phyloP scores from a whole-genome alignment of 23 tunicate species.

The Styela plicata region DNA sequence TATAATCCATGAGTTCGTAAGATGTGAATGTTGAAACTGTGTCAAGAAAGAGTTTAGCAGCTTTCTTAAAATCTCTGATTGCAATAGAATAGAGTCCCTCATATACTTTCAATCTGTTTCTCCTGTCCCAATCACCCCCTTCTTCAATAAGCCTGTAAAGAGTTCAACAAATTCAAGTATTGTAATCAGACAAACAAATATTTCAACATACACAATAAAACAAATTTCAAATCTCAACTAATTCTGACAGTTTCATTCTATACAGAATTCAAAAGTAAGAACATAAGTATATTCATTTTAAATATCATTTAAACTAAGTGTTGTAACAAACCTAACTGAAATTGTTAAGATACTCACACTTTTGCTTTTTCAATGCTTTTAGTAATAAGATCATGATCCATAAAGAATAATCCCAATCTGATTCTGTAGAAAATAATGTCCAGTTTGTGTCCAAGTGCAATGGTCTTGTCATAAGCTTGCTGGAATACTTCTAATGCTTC shows the following conservation, averaged over 20 bases:
- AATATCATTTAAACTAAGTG: too few relatives aligned
- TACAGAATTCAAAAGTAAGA: too few relatives aligned
- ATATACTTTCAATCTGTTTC: constrained; percentile 93
- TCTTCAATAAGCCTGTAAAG: constrained; percentile 68
- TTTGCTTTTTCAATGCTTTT: constrained; percentile 80
- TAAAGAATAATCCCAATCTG: constrained; percentile 87
- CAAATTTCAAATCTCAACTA: too few relatives aligned
- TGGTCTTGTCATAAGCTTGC: constrained; percentile 79
- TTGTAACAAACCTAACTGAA: too few relatives aligned
- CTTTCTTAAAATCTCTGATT: constrained; percentile 82
- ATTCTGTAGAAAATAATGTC: constrained; percentile 88
- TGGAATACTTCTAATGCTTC: constrained; percentile 46
- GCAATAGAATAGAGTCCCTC: constrained; percentile 86
- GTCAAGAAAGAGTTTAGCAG: constrained; percentile 78
- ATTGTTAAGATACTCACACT: too few relatives aligned
- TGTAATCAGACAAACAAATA: neutral
- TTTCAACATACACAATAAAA: too few relatives aligned
- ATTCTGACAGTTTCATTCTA: too few relatives aligned
- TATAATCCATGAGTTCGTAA: constrained; percentile 94
- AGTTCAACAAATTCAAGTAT: neutral
- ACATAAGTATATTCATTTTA: too few relatives aligned
- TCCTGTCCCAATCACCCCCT: constrained; percentile 98
- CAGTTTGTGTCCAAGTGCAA: constrained; percentile 83
- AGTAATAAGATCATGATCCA: constrained; percentile 86
- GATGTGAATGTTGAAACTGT: constrained; percentile 89